Evolutionary conservation across 2,888 invertebrate genomes (phyloP), one percentile per base, ranked within the genome.

Genomic region (Drosophila melanosoma): DNA sequence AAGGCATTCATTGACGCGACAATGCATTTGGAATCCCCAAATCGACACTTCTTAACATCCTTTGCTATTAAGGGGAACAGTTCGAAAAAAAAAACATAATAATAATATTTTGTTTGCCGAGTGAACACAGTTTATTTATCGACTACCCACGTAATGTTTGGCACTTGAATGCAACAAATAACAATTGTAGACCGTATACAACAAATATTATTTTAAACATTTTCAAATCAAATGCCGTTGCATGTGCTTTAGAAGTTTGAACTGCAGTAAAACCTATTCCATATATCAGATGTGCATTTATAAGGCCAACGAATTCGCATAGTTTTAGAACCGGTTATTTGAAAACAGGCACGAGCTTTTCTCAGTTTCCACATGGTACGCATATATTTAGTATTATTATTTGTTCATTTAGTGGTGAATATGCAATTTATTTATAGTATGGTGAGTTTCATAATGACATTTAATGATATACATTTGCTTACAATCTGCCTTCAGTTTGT

Each of bases 21-120:
- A 10, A 83, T 64, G 51, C 83, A 83, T 23, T 65, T 36, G 5
- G 35, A 26, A 35, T 83, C 69, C 11, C 79, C 77, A 45, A 60
- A 83, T n/a, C 23, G 68, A 6, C 82, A 83, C 57, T 80, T 80
- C n/a, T 60, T 54, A 17, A 78, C 54, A 38, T 61, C 64, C 7
- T 40, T 38, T 3, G 71, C 70, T 74, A 52, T 2, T 40, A 23
- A 32, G 12, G 20, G 20, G 8, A 45, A 23, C 15, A 45, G 20
- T 45, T 45, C 23, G 11, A 20, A 38, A 59, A 11, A 60, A 20
- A 23, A 11, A 0, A 33, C 35, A 48, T 4, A 45, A 38, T 48
- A 29, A 35, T n/a, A 11, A 35, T 32, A 20, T 33, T n/a, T 35
- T 11, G 15, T 29, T 17, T 32, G 1, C 10, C 12, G 4, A 8